A percentile compares a stretch with the other conserved stretches of the same genome.
These are phyloP conservation scores for Leptarthrus brevirostris DNA, from an alignment of 2,888 invertebrate species.

Conservation along the genomic window DNA sequence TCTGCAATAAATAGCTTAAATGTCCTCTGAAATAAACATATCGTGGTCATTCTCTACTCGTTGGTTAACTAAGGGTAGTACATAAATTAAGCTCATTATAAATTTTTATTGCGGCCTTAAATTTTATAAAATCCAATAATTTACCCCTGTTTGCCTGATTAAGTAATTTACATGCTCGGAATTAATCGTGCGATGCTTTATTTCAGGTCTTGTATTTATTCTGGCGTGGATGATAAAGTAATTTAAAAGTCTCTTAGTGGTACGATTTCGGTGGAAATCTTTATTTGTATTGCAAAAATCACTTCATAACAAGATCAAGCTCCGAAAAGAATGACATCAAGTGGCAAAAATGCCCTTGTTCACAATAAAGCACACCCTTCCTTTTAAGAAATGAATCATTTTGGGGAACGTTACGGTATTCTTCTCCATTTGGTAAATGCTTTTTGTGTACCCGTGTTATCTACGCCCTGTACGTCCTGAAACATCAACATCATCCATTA, in stretches of 20 bases:
- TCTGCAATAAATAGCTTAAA: conserved; percentile 7
- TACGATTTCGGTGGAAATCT: too few relatives aligned
- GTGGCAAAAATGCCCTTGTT: too few relatives aligned
- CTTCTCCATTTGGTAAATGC: neutral
- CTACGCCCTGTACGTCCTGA: neutral
- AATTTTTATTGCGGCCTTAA: neutral
- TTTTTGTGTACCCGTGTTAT: conserved; percentile 4
- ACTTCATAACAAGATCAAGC: too few relatives aligned
- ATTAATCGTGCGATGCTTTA: too few relatives aligned
- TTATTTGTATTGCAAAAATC: too few relatives aligned
- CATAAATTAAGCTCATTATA: conserved; percentile 19
- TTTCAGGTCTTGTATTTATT: too few relatives aligned
- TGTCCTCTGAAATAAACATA: conserved; percentile 16
- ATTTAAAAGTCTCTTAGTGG: too few relatives aligned
- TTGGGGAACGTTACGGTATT: neutral
- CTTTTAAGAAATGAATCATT: neutral
- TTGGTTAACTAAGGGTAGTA: neutral
- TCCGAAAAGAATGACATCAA: too few relatives aligned
- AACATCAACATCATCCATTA: neutral
- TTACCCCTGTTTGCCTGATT: neutral
- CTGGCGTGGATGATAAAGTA: too few relatives aligned
- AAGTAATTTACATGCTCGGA: too few relatives aligned
- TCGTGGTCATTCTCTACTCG: conserved; percentile 16
- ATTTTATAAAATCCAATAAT: neutral
- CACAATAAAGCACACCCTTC: too few relatives aligned